Evolutionary conservation across 2,888 invertebrate genomes (phyloP).

Genomic region (Hybos culiciformis): DNA sequence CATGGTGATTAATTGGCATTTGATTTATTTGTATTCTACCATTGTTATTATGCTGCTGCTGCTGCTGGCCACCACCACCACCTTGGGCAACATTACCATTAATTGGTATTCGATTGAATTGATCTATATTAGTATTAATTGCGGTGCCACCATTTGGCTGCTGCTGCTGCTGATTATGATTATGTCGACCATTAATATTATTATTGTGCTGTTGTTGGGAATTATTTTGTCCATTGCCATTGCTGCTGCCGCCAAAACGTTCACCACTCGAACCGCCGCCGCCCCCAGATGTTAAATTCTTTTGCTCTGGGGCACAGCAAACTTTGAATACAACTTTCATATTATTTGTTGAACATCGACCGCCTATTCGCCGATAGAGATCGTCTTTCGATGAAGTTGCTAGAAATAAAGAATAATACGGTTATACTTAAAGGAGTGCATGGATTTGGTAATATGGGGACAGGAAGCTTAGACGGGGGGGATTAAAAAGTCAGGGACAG

Average conservation of each 20-base stretch:
- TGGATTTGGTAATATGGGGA: too few relatives aligned
- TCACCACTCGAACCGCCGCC: slow-evolving; percentile 39
- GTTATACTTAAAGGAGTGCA: not conserved
- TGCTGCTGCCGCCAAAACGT: slow-evolving; percentile 13
- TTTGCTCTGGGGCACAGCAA: slow-evolving; percentile 64
- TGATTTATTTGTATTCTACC: slow-evolving; percentile 31
- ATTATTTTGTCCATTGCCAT: slow-evolving; percentile 15
- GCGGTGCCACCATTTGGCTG: slow-evolving; percentile 20
- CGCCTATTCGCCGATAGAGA: slow-evolving; percentile 80
- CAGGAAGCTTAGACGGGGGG: too few relatives aligned
- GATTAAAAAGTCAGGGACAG: too few relatives aligned
- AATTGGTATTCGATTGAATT: slow-evolving; percentile 32
- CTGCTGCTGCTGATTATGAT: not conserved
- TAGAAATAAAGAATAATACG: slow-evolving; percentile 29
- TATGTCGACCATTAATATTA: slow-evolving; percentile 22
- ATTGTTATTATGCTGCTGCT: slow-evolving; percentile 28
- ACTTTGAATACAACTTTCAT: slow-evolving; percentile 95
- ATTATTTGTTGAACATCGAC: slow-evolving; percentile 80
- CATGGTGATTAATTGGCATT: slow-evolving; percentile 13
- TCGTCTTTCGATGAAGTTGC: slow-evolving; percentile 88
- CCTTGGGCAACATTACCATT: slow-evolving; percentile 24
- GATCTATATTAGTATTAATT: slow-evolving; percentile 34
- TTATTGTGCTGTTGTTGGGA: slow-evolving; percentile 23
- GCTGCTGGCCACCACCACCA: slow-evolving; percentile 21
- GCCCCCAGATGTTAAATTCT: slow-evolving; percentile 26